Base-by-base conservation (phyloP, 2,888 invertebrate genomes). In the Mythimna loreyi region DNA sequence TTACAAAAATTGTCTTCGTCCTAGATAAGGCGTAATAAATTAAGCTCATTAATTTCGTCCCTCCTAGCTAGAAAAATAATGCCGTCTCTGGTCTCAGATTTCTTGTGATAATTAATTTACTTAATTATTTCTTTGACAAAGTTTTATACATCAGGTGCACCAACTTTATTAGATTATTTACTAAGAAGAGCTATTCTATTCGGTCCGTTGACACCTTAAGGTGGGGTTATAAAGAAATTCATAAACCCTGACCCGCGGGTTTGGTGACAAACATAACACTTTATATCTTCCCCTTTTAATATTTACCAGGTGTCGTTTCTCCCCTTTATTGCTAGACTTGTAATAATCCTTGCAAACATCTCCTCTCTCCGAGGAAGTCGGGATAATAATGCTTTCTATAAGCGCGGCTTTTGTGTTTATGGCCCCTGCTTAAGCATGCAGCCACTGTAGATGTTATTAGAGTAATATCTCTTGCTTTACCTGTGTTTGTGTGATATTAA, bases 221-320 rank as follows among this genome's bases (percentile, higher is more conserved):
- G 63, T 25, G 40, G 50, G 53, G 69, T 81, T 81, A 77, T 77
- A 72, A 76, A 82, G 76, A 79, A 87, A 89, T 89, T 89, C 88
- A 90, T 89, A 89, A 86, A 82, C 80, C 40, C 40, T 40, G 40
- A 40, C 40, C 67, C 56, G 61, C 76, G 86, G 90, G 89, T 89
- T 85, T 85, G 78, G 86, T 83, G 86, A 85, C 87, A 88, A 90
- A 88, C 89, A 89, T 90, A 87, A 92, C 90, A 87, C 87, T 91
- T 91, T 91, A 93, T 92, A 89, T 88, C 88, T 89, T 82, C 90
- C 92, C 90, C 79, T 90, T 92, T 91, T 92, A 92, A 94, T 94
- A 94, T 94, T 94, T 91, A 91, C 90, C 94, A 94, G 95, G 94
- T 94, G 93, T 89, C 91, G 92, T 93, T 91, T 88, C 87, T 83